These are phyloP conservation scores for Chaetops frenatus DNA, from an alignment of 2,113 vertebrate species.

Conservation along the genomic window DNA sequence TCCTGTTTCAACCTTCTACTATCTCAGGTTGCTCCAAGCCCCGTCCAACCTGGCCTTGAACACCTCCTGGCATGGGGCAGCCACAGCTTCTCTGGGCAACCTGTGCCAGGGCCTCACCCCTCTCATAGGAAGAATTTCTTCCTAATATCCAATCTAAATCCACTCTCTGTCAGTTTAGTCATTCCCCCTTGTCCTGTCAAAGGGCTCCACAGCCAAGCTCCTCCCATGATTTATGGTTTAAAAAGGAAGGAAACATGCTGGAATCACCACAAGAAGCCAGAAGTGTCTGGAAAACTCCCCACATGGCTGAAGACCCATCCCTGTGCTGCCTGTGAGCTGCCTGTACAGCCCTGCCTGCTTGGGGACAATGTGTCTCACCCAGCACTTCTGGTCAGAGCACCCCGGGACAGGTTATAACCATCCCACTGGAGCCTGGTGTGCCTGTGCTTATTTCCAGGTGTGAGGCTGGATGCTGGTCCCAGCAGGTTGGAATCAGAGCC, in stretches of 20 bases:
- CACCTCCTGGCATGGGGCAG: not conserved
- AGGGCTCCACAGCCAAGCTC: not conserved
- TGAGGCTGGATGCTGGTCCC: not conserved
- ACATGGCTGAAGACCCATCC: not conserved
- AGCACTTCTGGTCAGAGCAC: fast-evolving
- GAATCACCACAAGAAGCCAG: not conserved
- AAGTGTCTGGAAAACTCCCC: not conserved
- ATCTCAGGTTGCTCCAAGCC: not conserved
- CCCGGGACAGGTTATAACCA: fast-evolving
- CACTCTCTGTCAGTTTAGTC: not conserved
- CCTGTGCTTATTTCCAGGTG: not conserved
- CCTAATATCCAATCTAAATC: not conserved
- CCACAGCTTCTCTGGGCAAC: not conserved
- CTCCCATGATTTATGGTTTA: not conserved
- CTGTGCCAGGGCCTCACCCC: not conserved
- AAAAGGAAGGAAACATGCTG: not conserved
- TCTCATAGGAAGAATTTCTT: not conserved
- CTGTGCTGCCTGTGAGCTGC: not conserved
- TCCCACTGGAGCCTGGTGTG: not conserved
- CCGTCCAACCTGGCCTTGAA: not conserved
- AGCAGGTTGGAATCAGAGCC: not conserved
- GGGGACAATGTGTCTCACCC: not conserved
- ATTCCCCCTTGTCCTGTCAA: not conserved
- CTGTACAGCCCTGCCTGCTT: not conserved
- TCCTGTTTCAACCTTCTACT: not conserved